Evolutionary conservation across 2,888 invertebrate species (phyloP).

Genomic region (Spodoptera littoralis): DNA sequence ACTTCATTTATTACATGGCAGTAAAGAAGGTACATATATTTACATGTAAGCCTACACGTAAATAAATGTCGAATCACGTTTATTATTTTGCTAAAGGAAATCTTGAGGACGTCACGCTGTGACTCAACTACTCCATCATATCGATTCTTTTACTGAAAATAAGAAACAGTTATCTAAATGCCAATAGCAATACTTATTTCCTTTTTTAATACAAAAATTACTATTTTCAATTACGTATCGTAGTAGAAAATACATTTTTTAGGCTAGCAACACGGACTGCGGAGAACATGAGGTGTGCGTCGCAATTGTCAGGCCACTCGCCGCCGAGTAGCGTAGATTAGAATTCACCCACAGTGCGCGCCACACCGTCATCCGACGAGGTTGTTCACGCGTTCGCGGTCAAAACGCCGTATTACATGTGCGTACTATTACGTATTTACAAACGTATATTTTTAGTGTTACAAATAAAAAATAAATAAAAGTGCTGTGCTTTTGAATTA

Average conservation of each 20-base stretch:
- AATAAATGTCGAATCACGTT: too few species aligned
- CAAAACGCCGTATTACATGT: slow-evolving; percentile 47
- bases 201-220: slow-evolving; percentile 17
- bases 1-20: too few species aligned
- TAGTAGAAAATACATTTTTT: slow-evolving; percentile 40
- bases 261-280: slow-evolving; percentile 54
- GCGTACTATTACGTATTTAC: slow-evolving; percentile 49
- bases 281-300: slow-evolving; percentile 52
- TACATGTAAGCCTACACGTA: too few species aligned
- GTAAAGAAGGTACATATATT: too few species aligned
- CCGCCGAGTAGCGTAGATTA: slow-evolving; percentile 37
- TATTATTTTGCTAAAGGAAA: too few species aligned
- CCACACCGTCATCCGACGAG: slow-evolving; percentile 28
- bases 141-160: too few species aligned
- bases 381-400: slow-evolving; percentile 40
- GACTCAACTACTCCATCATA: too few species aligned
- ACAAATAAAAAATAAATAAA: slow-evolving; percentile 42
- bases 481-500: slow-evolving; percentile 52
- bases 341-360: slow-evolving; percentile 41
- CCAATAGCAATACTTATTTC: too few species aligned
- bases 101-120: too few species aligned
- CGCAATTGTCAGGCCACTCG: slow-evolving; percentile 46
- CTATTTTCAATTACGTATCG: slow-evolving; percentile 20
- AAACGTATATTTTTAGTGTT: slow-evolving; percentile 42
- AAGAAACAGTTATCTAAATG: too few species aligned